phyloP scores from a whole-genome alignment of 2,888 invertebrate genomes.

The Drosophila hamatofila region DNA sequence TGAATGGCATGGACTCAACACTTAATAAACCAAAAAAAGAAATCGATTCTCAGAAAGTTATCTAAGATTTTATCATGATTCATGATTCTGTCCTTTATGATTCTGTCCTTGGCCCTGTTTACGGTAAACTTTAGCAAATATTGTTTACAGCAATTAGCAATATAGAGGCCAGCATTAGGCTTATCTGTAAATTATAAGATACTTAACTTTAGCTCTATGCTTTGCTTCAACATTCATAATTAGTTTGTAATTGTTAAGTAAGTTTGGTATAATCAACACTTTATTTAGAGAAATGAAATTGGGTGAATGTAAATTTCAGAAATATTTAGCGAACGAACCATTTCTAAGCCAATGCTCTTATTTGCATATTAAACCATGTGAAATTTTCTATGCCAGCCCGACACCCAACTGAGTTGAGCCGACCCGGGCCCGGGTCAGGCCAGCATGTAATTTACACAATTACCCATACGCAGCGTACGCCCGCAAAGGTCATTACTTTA shows the following conservation, averaged over 20 bases:
- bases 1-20: no score
- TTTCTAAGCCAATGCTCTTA: conserved; percentile 42
- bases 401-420: conserved; percentile 3
- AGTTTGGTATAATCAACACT: conserved; percentile 24
- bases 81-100: no score
- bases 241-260: conserved; percentile 31
- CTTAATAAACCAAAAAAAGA: no score
- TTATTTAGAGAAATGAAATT: conserved; percentile 25
- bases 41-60: no score
- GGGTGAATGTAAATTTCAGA: conserved; percentile 27
- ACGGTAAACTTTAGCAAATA: not conserved
- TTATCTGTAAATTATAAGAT: conserved; percentile 8
- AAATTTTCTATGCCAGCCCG: conserved; percentile 33
- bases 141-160: not conserved
- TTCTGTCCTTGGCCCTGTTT: no score
- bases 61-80: not conserved
- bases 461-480: conserved; percentile 71
- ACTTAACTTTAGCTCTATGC: not conserved
- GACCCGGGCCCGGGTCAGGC: conserved; percentile 2
- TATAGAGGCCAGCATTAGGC: not conserved
- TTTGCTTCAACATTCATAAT: conserved; percentile 11
- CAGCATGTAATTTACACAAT: conserved; percentile 61
- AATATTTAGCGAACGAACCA: conserved; percentile 34
- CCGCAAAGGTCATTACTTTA: conserved; percentile 70
- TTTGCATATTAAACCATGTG: conserved; percentile 45